Evolutionary conservation across 2,888 invertebrate genomes (phyloP).

Genomic region (Acheta domesticus): DNA sequence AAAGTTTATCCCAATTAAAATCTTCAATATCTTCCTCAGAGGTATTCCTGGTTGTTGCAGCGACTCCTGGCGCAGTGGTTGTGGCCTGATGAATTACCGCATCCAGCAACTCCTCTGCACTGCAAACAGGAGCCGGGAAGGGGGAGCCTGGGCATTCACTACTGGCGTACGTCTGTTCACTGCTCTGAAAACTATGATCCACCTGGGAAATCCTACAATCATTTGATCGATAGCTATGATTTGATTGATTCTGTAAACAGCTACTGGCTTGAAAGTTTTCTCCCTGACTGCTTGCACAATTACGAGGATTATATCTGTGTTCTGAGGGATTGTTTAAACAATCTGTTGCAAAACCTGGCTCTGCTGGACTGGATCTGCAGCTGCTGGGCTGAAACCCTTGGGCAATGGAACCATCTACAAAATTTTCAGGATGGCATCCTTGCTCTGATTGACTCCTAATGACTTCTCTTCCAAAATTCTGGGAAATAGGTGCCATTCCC

Average conservation of each 20-base stretch:
- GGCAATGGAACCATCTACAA: neutral
- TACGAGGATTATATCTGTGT: neutral
- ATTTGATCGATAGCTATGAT: neutral
- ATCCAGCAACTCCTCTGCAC: neutral
- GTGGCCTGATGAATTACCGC: neutral
- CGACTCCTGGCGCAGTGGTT: neutral
- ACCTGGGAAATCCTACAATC: neutral
- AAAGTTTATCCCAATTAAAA: conserved; percentile 35
- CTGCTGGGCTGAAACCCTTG: neutral
- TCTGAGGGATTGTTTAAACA: neutral
- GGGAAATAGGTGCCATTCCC: neutral
- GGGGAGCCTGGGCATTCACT: conserved; percentile 1
- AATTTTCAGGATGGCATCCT: neutral
- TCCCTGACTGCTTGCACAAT: neutral
- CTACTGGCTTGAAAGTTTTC: neutral
- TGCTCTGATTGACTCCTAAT: neutral
- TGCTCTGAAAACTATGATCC: conserved; percentile 3
- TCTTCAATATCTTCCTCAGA: conserved; percentile 29
- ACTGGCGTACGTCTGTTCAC: neutral
- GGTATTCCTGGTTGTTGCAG: conserved; percentile 11
- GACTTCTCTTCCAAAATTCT: conserved; percentile 1
- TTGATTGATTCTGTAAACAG: neutral
- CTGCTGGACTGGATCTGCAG: conserved; percentile 5
- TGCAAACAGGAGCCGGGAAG: neutral
- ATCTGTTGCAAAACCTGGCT: neutral